Percentiles rank a stretch among this genome's conserved stretches.
Evolutionary conservation across 2,113 vertebrate genomes (phyloP).

Genomic region (Panthera uncia): DNA sequence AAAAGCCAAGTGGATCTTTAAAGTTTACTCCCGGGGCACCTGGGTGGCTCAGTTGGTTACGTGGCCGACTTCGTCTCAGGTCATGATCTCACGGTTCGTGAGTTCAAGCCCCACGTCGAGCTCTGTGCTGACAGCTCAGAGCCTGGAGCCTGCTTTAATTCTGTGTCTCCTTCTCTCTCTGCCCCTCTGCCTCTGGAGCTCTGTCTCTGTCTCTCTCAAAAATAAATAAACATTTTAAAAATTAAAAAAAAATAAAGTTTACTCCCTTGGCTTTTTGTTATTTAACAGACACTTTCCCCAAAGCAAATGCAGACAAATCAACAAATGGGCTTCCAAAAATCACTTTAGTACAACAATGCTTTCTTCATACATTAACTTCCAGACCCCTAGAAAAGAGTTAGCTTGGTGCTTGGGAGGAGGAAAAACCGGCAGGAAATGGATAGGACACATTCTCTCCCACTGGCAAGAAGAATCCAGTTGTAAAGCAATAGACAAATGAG

Average conservation of each 20-base stretch:
- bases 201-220: too few species aligned
- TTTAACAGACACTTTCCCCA: not conserved
- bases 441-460: not conserved
- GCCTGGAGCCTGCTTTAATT: too few species aligned
- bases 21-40: not conserved
- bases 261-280: not conserved
- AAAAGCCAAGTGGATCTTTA: not conserved
- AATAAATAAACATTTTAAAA: too few species aligned
- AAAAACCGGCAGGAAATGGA: not conserved
- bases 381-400: not conserved
- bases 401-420: not conserved
- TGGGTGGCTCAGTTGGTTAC: too few species aligned
- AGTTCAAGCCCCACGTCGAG: too few species aligned
- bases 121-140: too few species aligned
- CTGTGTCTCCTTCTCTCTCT: too few species aligned
- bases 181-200: too few species aligned
- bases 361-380: constrained; percentile 14
- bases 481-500: not conserved
- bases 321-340: not conserved
- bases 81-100: too few species aligned
- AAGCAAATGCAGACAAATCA: not conserved
- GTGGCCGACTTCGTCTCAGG: too few species aligned
- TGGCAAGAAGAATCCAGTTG: not conserved
- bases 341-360: not conserved
- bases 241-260: not conserved